A percentile compares a stretch with the other conserved stretches of the same genome.
Conservation (phyloP, 1,140 invertebrate species). For the Propsilocerus akamusi region DNA sequence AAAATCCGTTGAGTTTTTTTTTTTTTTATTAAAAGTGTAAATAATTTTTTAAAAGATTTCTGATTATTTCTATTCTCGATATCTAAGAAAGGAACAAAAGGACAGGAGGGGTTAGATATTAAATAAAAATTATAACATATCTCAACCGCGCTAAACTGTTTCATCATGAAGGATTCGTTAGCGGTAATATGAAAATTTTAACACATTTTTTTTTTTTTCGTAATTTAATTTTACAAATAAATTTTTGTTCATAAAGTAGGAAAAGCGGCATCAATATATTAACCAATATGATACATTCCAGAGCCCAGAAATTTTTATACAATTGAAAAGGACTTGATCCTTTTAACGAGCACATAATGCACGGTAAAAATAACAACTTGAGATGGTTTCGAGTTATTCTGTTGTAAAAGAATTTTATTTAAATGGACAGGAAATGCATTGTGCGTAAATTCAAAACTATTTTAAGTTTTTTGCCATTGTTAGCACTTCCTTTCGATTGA, state of each 20-base stretch:
- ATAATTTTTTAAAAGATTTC: neutral
- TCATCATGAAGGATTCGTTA: conserved; percentile 1
- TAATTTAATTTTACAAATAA: too few relatives aligned
- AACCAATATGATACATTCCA: too few relatives aligned
- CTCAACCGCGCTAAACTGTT: neutral
- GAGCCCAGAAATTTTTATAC: too few relatives aligned
- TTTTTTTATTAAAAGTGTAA: conserved; percentile 4
- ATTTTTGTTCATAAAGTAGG: too few relatives aligned
- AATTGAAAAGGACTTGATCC: too few relatives aligned
- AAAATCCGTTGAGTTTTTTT: neutral
- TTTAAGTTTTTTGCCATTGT: too few relatives aligned
- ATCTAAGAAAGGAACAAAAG: neutral
- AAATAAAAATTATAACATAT: neutral
- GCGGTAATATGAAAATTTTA: conserved; percentile 2
- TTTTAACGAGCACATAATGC: neutral
- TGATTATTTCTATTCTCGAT: neutral
- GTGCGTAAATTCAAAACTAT: too few relatives aligned
- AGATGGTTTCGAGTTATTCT: neutral
- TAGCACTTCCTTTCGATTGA: too few relatives aligned
- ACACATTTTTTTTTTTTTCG: neutral
- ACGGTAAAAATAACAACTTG: neutral
- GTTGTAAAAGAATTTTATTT: too few relatives aligned
- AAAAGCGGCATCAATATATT: too few relatives aligned
- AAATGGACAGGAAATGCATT: conserved; percentile 4
- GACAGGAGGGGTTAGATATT: neutral